Evolutionary conservation across 2,113 vertebrate genomes (phyloP).

Genomic region (Butastur rufipennis): DNA sequence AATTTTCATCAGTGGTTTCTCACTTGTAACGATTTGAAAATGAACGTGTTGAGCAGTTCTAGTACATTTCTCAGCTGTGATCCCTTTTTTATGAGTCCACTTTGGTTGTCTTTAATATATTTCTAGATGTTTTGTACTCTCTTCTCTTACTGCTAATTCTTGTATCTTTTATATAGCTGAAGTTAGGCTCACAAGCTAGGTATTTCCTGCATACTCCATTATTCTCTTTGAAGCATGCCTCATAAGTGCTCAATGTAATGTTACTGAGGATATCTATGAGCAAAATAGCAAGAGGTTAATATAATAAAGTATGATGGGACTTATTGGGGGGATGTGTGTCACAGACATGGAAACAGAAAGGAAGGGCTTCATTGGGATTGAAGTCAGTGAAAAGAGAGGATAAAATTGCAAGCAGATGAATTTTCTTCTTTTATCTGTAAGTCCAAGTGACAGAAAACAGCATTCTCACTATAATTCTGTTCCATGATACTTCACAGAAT

Average conservation of each 20-base stretch:
- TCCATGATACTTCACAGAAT: not conserved
- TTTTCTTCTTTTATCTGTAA: not conserved
- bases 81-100: constrained; percentile 33
- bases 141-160: constrained; percentile 45
- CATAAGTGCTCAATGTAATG: not conserved
- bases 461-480: not conserved
- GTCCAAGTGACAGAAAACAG: not conserved
- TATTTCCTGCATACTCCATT: not conserved
- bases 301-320: no score
- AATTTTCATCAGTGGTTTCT: not conserved
- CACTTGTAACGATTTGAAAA: not conserved
- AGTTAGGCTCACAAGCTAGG: not conserved
- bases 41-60: not conserved
- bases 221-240: not conserved
- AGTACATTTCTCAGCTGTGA: not conserved
- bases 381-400: not conserved
- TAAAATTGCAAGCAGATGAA: not conserved
- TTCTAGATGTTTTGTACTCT: constrained; percentile 31
- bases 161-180: not conserved
- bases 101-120: constrained; percentile 48
- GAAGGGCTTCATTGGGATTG: not conserved
- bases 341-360: not conserved
- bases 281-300: not conserved
- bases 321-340: not conserved
- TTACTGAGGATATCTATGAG: not conserved